Evolutionary conservation across 2,113 vertebrate genomes (phyloP), one percentile per base, ranked within the genome.

Genomic region (Okapia johnstoni): DNA sequence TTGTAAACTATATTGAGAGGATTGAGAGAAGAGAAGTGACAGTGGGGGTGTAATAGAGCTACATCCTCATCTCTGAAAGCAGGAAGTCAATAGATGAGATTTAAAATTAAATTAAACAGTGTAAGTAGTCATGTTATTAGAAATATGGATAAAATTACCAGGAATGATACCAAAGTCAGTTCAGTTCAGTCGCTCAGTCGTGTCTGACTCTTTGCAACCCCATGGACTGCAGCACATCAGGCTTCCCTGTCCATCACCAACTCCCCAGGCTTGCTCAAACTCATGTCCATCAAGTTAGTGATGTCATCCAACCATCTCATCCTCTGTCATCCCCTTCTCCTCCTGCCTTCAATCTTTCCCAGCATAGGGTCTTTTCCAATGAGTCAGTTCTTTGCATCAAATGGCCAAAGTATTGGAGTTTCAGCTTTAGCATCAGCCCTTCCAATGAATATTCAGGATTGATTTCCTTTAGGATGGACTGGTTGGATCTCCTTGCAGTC

Each of bases 81-180:
- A 86, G 30, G 12, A 80, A 85, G 21, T 83, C 60, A 93, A 57
- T 57, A 88, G 57, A 73, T 46, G 85, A 79, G 77, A 12, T 88
- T 97, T 81, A 55, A 96, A 85, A 93, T 73, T 33, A 93, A 94
- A 96, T 48, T 61, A 95, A 95, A 84, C 73, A 63, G 11, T 85
- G 52, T 52, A 80, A 54, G n/a, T 10, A 86, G 60, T n/a, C 46
- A 85, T 76, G 16, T 76, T 95, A 94, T 73, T 93, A 94, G 73
- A 58, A 61, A 73, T 85, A 90, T 54, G 16, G 26, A 80, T 36
- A 23, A 89, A 96, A 80, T 25, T 85, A 50, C 4, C 40, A 94
- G 52, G 40, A 94, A 97, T 60, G 9, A 90, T 92, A 73, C 4
- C 43, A 48, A 46, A 50, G 63, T 66, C 33, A 21, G 52, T 66